Evolutionary conservation across 2,888 invertebrate species (phyloP), one percentile per base, ranked within the genome.

Genomic region (Ectemnius continuus): DNA sequence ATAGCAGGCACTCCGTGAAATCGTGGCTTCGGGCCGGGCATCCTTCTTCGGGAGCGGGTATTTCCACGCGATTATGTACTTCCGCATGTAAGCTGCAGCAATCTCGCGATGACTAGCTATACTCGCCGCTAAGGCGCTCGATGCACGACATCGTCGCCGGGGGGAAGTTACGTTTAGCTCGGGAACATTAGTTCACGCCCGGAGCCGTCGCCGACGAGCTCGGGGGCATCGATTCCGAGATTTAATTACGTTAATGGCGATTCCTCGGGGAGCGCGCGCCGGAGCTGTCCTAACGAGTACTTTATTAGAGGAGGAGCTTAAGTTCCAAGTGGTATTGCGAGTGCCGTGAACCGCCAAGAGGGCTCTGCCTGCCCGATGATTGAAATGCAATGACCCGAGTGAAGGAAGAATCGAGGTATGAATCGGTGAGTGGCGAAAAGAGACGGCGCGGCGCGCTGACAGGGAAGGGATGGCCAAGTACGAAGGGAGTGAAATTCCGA

Each of bases 171-270:
- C 52, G 52, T 52, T 16, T 14, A 52, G 16, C 16, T 14, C 16
- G 67, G 23, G 47, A 26, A 46, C n/a, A 67, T 28, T 45, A 36
- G 36, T 36, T 36, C 36, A 36, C 36, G 36, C 36, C 36, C 36
- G 36, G 36, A 36, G 45, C 47, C 67, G 47, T 14, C 47, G 14
- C 16, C n/a, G 48, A 14, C 47, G 45, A 14, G 58, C 52, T 20
- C 8, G 23, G 47, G 47, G 4, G 52, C 69, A 69, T 69, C 63
- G 47, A 69, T 69, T 62, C 48, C 26, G 28, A 26, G 26, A 58
- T 62, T 69, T 62, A 69, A 69, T 69, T 69, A 69, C 62, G 69
- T 69, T 69, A 69, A 69, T 69, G 69, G 68, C 58, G 58, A 52
- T 63, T 28, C 46, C 45, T 52, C 48, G 56, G 48, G 20, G 58